These are phyloP conservation scores for Brassicogethes aeneus DNA, from an alignment of 2,888 invertebrate genomes.

Conservation along the genomic window DNA sequence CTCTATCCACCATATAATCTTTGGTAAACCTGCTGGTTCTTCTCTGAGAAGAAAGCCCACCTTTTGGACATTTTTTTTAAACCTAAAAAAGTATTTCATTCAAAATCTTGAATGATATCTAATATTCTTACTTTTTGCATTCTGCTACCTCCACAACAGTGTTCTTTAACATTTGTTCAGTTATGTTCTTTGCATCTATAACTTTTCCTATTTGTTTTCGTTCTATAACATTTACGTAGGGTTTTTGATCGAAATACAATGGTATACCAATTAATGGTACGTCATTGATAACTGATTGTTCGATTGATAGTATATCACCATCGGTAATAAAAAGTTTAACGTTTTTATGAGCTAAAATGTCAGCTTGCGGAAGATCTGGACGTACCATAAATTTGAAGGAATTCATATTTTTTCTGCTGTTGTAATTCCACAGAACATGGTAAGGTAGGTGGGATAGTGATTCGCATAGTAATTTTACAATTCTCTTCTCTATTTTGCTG, in stretches of 20 bases:
- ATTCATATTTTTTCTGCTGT: too few species aligned
- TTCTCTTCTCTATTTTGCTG: too few species aligned
- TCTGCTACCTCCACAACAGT: slow-evolving; percentile 25
- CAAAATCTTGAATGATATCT: too few species aligned
- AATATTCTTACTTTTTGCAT: slow-evolving; percentile 26
- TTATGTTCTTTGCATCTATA: slow-evolving; percentile 17
- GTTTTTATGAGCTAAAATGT: slow-evolving; percentile 11
- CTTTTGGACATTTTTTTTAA: too few species aligned
- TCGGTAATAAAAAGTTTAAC: slow-evolving; percentile 19
- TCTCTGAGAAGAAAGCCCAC: neutral
- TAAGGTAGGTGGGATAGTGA: too few species aligned
- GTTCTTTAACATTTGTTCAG: slow-evolving; percentile 17
- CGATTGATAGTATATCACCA: slow-evolving; percentile 20
- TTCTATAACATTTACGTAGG: slow-evolving; percentile 18
- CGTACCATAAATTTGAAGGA: too few species aligned
- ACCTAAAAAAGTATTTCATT: too few species aligned
- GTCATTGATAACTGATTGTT: slow-evolving; percentile 18
- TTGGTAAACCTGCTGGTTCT: neutral
- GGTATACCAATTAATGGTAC: slow-evolving; percentile 22
- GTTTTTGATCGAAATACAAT: slow-evolving; percentile 20
- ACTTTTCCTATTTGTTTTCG: slow-evolving; percentile 17
- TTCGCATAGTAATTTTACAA: too few species aligned
- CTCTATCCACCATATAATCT: neutral
- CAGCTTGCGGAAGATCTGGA: too few species aligned
- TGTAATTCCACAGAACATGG: too few species aligned